Evolutionary conservation across 2,888 invertebrate genomes (phyloP), one percentile per base, ranked within the genome.

Genomic region (Imbricaverruca yamaguchii): DNA sequence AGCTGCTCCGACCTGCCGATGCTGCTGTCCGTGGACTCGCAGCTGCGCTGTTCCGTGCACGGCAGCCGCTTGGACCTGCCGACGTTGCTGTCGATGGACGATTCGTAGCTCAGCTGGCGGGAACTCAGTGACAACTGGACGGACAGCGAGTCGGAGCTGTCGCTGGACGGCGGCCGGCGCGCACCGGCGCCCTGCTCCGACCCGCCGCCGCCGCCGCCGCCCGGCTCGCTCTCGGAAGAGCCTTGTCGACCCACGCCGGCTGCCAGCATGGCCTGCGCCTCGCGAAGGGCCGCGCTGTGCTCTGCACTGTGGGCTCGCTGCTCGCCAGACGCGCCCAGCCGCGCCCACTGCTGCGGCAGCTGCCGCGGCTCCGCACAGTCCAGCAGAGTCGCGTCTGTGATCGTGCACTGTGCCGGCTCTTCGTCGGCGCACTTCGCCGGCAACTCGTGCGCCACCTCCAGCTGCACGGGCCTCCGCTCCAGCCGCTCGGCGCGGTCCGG

Each of bases 241-340:
- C 74, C 53, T 3, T 74, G 39, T 0, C 53, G 74, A 7, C 74
- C 74, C 53, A 74, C 53, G 53, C 74, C 74, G 9, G 39, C 74
- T 23, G 74, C 74, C 18, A 74, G 53, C 74, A 74, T 74, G 6
- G 74, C 74, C 53, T 74, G 74, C 39, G 74, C 74, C 74, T 74
- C 74, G 9, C 53, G 39, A 39, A 1, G 39, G 39, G 39, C 39
- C 39, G 39, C 39, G 39, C 39, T 39, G 39, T 39, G 39, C 39
- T 39, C 39, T 39, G 39, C 39, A 39, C 39, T 39, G 39, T 39
- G 2, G 39, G 39, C 39, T 39, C 39, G 39, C 39, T 39, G 39
- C 39, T 39, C 39, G 4, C 39, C 39, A 39, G 39, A 39, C 39
- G 39, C 39, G 39, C 39, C 65, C 23, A 65, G 23, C 65, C 23